These are phyloP conservation scores for Busseola fusca DNA, from an alignment of 2,888 invertebrate species.

Conservation along the genomic window DNA sequence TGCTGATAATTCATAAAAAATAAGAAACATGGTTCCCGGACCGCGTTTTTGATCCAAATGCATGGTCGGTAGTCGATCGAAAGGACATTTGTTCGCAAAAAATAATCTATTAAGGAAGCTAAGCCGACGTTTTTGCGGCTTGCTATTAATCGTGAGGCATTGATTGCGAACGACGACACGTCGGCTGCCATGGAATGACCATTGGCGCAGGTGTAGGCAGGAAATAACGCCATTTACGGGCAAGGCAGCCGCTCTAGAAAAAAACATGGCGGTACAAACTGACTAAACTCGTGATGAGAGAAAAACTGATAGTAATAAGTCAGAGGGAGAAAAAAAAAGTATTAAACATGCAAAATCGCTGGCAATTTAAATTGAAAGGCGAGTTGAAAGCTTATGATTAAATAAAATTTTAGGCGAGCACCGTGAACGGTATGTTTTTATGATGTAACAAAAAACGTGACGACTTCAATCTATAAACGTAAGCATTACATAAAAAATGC, in stretches of 20 bases:
- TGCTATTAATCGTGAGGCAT: constrained; percentile 60
- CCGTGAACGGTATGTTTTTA: constrained; percentile 76
- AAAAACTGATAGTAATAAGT: constrained; percentile 75
- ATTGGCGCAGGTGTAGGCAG: constrained; percentile 67
- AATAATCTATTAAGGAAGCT: constrained; percentile 61
- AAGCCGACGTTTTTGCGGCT: constrained; percentile 60
- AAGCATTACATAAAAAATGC: constrained; percentile 69
- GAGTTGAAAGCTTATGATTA: constrained; percentile 83
- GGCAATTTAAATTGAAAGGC: constrained; percentile 79
- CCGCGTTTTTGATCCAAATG: constrained; percentile 36
- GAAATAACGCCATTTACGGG: constrained; percentile 68
- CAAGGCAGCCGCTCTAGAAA: constrained; percentile 67
- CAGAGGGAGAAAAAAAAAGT: constrained; percentile 62
- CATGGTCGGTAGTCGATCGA: constrained; percentile 51
- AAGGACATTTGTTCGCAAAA: constrained; percentile 58
- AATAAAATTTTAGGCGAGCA: constrained; percentile 74
- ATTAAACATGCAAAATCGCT: constrained; percentile 75
- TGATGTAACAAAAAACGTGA: constrained; percentile 72
- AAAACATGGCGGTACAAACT: constrained; percentile 43
- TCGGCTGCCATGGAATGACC: constrained; percentile 61
- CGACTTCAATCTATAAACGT: constrained; percentile 66
- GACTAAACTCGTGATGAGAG: constrained; percentile 63
- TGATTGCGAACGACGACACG: constrained; percentile 62
- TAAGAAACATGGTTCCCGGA: constrained; percentile 16
- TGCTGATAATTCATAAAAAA: constrained; percentile 2